Evolutionary conservation across 2,888 invertebrate species (phyloP), one percentile per base, ranked within the genome.

Genomic region (Mythimna vitellina): DNA sequence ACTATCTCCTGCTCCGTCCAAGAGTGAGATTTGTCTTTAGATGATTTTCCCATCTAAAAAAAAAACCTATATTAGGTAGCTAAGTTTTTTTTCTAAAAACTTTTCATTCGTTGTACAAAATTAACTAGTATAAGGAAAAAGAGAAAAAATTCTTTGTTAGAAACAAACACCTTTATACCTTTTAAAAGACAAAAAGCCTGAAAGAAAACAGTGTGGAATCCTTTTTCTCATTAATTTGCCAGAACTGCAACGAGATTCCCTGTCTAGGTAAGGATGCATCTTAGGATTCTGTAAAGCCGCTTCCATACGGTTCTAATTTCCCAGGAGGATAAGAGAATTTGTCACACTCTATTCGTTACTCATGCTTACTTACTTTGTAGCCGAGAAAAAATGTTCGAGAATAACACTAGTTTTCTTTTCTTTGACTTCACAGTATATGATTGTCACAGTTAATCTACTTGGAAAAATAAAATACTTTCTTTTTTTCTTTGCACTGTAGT

Each of bases 281-380:
- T 78, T 76, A 70, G 74, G 74, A 75, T 89, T 86, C 89, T 78
- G 81, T 63, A 70, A 81, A 85, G 81, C 78, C 74, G 22, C 70
- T 78, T 75, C 77, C 73, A 82, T 81, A 79, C 74, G 66, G 42
- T 69, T 63, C 82, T 92, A 90, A 93, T 93, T 93, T 93, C 92
- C 92, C 92, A 66, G 0, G 90, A 80, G 93, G 66, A 63, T 65
- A 60, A 65, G 70, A 82, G 83, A 84, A 89, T 90, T 92, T 91
- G 92, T 92, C 90, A 90, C 87, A 85, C 82, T 89, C 82, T 88
- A 87, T 90, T 89, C 88, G 82, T 80, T 84, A 73, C 86, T 85
- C 76, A 83, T 67, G 77, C 71, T 76, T 51, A 65, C 61, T 53
- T 71, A 78, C 75, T 82, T 85, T 78, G 58, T 73, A 63, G 22